These are phyloP conservation scores for Tokudaia tokunoshimensis DNA, from an alignment of 2,797 vertebrate genomes.

Conservation along the genomic window DNA sequence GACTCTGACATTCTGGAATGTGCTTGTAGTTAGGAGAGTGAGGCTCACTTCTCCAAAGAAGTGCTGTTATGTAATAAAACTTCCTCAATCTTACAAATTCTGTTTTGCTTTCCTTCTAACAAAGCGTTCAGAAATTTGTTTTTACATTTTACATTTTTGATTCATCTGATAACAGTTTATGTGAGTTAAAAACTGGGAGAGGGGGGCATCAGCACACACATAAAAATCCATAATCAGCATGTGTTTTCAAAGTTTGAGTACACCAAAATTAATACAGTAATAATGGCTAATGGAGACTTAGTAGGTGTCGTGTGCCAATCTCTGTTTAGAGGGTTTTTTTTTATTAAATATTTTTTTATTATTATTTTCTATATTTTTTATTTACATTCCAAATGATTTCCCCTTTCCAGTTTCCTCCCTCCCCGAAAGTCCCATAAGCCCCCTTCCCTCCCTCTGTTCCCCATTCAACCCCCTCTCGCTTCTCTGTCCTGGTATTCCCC, in stretches of 20 bases:
- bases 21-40: constrained; percentile 31
- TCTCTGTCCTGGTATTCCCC: no score
- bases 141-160: constrained; percentile 48
- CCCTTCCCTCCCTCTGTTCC: no score
- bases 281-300: background rate
- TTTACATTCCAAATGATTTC: no score
- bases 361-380: no score
- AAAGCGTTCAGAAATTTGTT: background rate
- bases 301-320: background rate
- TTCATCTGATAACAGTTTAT: background rate
- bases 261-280: background rate
- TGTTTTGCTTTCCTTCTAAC: constrained; percentile 5
- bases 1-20: constrained; percentile 24
- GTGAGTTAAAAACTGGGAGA: background rate
- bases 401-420: no score
- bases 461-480: no score
- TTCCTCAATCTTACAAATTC: constrained; percentile 52
- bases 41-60: constrained; percentile 54
- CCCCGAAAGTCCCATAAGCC: no score
- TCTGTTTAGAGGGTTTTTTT: background rate
- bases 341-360: no score
- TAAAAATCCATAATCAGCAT: background rate
- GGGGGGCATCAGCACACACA: background rate
- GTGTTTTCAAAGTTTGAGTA: background rate
- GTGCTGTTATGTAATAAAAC: constrained; percentile 23